Evolutionary conservation across 2,797 vertebrate species (phyloP), one percentile per base, ranked within the genome.

Genomic region (Falco concolor): DNA sequence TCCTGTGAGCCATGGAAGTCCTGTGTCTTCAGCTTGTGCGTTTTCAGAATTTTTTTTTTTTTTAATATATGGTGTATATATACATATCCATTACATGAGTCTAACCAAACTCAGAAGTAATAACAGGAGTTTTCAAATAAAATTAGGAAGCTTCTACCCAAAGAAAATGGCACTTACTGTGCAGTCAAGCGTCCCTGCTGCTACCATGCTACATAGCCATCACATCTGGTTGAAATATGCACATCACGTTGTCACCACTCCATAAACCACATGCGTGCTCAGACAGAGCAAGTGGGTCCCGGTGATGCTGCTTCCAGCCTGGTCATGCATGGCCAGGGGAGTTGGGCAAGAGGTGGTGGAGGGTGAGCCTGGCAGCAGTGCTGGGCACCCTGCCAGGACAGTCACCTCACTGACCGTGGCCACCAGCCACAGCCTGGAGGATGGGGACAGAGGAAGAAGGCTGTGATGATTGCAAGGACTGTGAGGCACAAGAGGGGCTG

Each of bases 211-310:
- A 77, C 74, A n/a, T 4, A 87, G 70, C 56, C 83, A 84, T 73
- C 89, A 85, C 91, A 97, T 94, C 94, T 97, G 95, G 81, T 53
- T 93, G 93, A 90, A 88, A 93, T 80, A 85, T 24, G 83, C 78
- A 82, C 91, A 82, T 63, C 70, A 54, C 8, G 0, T 89, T 93
- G 88, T 94, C 93, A 52, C 44, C 63, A 73, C 20, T 79, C 93
- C 84, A 85, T 89, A 83, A 95, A 94, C 79, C 67, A 73, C 94
- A 59, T 42, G 67, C 77, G 36, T 69, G 80, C 75, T 70, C 75
- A 87, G 79, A 84, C 52, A 59, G 78, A 89, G 87, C 86, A 85
- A 76, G 88, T 1, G 3, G 67, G 28, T 49, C 86, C 90, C 10
- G 1, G 30, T 45, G 13, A 3, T 45, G 65, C 53, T 78, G 56